These are phyloP conservation scores for Boulengeromyrus knoepffleri DNA, from an alignment of 2,113 vertebrate species.

Conservation along the genomic window DNA sequence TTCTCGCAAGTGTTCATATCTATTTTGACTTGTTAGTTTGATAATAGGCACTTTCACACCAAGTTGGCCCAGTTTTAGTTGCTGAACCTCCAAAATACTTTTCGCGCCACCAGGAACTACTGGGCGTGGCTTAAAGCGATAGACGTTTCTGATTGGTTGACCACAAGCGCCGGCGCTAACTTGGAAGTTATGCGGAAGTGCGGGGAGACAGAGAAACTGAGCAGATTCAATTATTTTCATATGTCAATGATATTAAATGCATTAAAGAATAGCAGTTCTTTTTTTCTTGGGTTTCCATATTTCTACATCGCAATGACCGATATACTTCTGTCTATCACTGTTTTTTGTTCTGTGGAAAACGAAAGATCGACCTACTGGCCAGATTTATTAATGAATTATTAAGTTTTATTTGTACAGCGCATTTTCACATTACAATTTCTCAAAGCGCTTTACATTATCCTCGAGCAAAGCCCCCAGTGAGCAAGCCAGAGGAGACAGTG, in stretches of 20 bases:
- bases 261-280: background rate
- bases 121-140: background rate
- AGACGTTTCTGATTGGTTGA: background rate
- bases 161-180: background rate
- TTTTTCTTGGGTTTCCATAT: background rate
- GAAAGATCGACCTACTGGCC: background rate
- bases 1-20: background rate
- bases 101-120: background rate
- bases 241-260: background rate
- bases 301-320: background rate
- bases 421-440: no score
- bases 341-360: background rate
- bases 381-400: background rate
- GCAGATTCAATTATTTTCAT: background rate
- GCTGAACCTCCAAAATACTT: background rate
- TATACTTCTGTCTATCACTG: background rate
- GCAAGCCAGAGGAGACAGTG: no score
- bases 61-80: background rate
- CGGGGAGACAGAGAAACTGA: background rate
- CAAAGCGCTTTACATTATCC: no score
- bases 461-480: no score
- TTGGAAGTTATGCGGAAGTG: background rate
- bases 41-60: background rate
- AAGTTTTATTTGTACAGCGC: background rate
- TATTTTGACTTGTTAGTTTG: background rate